Conservation (phyloP, 1,140 invertebrate species). For the Conus ventricosus region DNA sequence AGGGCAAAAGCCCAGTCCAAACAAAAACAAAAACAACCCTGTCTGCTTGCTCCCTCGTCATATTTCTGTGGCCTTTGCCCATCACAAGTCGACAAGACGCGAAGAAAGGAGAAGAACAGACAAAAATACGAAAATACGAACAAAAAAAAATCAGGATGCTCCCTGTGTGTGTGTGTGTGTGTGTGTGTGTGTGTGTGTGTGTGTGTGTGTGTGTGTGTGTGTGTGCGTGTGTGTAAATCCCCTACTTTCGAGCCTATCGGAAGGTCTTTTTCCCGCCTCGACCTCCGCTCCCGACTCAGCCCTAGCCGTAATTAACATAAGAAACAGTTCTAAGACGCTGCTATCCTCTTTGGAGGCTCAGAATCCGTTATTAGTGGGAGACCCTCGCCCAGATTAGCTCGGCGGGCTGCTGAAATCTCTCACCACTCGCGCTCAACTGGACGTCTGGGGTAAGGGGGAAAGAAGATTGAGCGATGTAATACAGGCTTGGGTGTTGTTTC, state of each 20-base stretch:
- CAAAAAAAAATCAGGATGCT: no score
- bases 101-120: no score
- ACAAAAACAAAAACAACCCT: no score
- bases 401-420: not conserved
- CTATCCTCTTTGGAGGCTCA: constrained; percentile 26
- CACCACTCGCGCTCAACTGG: not conserved
- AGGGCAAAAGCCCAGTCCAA: no score
- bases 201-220: no score
- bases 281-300: not conserved
- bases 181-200: no score
- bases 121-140: no score
- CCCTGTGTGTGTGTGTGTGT: no score
- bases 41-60: no score
- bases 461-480: constrained; percentile 6
- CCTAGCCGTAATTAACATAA: constrained; percentile 17
- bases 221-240: constrained; percentile 2
- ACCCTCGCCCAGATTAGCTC: not conserved
- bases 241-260: not conserved
- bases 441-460: not conserved
- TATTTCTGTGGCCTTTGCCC: no score
- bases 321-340: constrained; percentile 28
- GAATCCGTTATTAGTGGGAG: constrained; percentile 8
- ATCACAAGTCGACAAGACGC: no score
- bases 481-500: not conserved
- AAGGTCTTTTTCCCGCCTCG: not conserved